A percentile compares a stretch with the other conserved stretches of the same genome.
Conservation (phyloP, 2,797 vertebrate species). For the Manis pentadactyla region DNA sequence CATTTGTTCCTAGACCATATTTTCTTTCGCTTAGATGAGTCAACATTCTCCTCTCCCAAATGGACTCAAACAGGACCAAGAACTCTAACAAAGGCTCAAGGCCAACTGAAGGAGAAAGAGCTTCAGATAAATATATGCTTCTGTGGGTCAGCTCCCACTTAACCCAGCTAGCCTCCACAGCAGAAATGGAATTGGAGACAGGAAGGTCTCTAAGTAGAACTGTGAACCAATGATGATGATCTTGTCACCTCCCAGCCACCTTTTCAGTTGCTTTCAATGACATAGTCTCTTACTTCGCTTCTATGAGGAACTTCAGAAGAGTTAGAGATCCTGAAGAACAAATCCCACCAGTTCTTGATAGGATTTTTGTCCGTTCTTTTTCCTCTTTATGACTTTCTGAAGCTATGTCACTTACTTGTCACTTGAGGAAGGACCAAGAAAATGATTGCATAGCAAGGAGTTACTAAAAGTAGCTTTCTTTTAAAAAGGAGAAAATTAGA, state of each 20-base stretch:
- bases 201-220: background rate
- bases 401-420: accelerated
- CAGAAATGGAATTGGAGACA: background rate
- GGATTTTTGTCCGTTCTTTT: background rate
- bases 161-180: background rate
- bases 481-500: background rate
- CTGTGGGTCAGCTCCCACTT: background rate
- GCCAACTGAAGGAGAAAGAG: background rate
- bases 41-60: background rate
- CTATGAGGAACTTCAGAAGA: background rate
- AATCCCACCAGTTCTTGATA: background rate
- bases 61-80: background rate
- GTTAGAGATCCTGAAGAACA: background rate
- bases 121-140: background rate
- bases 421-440: background rate
- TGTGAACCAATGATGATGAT: background rate
- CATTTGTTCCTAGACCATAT: background rate
- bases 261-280: background rate
- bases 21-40: background rate
- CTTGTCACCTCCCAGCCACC: background rate
- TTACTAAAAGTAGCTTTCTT: background rate
- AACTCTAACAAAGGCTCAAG: background rate
- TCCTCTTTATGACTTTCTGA: background rate
- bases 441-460: background rate
- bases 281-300: accelerated